Base-by-base conservation (phyloP, 1,140 invertebrate species). In the Drosophila tsacasi region DNA sequence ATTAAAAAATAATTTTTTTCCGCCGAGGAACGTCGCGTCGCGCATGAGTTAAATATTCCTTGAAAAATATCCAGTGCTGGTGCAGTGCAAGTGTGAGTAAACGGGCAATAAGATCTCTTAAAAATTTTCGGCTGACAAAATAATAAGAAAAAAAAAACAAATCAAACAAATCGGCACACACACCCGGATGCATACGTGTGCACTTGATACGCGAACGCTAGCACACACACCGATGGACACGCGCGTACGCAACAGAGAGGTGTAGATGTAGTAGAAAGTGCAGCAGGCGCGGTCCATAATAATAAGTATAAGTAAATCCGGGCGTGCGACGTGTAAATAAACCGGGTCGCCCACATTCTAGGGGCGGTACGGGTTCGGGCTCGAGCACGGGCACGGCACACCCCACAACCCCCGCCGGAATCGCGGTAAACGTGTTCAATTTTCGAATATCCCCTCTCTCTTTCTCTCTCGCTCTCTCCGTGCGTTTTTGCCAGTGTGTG, bases 191-290 rank as follows among this genome's bases (percentile, higher is more conserved):
- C 73, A 76, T 77, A 77, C 75, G 74, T 77, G 75, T 77, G 75
- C 73, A 76, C 47, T 54, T 67, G 54, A 75, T 55, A 40, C 37
- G 49, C 49, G 39, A 42, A 47, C 25, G 32, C 46, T 47, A n/a
- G 55, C 64, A 62, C 69, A 23, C 63, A 25, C 30, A 60, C 60
- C 30, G 19, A 55, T 23, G 32, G 50, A 37, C 8, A 57, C 47
- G 37, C 42, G 46, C 59, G 39, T 65, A 64, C 73, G 44, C 52
- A 52, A 52, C 68, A 57, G 25, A 75, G 37, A 62, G 50, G 40
- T 61, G 59, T 57, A 44, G 83, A 67, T 62, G 80, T 87, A 57
- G 83, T 89, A 55, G 76, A 87, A 86, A 87, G 79, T 87, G 83
- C 72, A 65, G 63, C 62, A 82, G 83, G 83, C 76, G 84, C 83